Evolutionary conservation across 2,797 vertebrate genomes (phyloP).

Genomic region (Mastacembelus armatus): DNA sequence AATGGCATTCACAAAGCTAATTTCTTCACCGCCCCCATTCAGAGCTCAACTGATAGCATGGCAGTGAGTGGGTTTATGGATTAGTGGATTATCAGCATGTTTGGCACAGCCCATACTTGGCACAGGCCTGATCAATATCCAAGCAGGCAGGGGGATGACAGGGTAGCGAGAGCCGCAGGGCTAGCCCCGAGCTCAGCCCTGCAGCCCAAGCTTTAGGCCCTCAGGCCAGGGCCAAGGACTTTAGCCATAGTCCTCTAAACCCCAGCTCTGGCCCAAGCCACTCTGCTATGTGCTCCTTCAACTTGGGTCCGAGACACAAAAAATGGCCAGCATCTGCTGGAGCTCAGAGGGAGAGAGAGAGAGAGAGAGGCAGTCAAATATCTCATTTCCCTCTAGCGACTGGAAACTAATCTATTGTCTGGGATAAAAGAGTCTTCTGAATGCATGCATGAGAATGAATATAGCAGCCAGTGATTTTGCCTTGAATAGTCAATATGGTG

Average conservation of each 20-base stretch:
- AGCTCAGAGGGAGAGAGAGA: constrained; percentile 58
- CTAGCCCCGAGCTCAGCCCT: constrained; percentile 58
- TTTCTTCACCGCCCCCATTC: constrained; percentile 66
- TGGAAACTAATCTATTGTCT: constrained; percentile 83
- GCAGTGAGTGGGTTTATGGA: constrained; percentile 79
- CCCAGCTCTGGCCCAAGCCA: constrained; percentile 45
- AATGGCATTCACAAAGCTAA: constrained; percentile 63
- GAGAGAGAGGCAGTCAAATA: constrained; percentile 70
- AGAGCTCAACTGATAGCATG: constrained; percentile 66
- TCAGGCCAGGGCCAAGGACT: constrained; percentile 56
- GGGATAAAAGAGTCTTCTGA: constrained; percentile 75
- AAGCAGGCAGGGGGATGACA: constrained; percentile 57
- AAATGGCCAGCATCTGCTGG: constrained; percentile 41
- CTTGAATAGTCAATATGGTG: constrained; percentile 71
- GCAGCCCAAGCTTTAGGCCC: constrained; percentile 45
- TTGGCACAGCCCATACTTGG: constrained; percentile 70
- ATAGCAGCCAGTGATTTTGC: constrained; percentile 62
- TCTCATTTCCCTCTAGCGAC: constrained; percentile 78
- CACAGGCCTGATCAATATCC: constrained; percentile 72
- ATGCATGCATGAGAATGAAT: constrained; percentile 80
- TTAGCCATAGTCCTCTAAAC: constrained; percentile 59
- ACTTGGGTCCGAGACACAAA: constrained; percentile 50
- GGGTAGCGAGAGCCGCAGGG: constrained; percentile 59
- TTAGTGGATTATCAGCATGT: constrained; percentile 81
- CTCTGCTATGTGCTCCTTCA: constrained; percentile 57